Evolutionary conservation across 2,888 invertebrate species (phyloP).

Genomic region (Sepioteuthis lessoniana): DNA sequence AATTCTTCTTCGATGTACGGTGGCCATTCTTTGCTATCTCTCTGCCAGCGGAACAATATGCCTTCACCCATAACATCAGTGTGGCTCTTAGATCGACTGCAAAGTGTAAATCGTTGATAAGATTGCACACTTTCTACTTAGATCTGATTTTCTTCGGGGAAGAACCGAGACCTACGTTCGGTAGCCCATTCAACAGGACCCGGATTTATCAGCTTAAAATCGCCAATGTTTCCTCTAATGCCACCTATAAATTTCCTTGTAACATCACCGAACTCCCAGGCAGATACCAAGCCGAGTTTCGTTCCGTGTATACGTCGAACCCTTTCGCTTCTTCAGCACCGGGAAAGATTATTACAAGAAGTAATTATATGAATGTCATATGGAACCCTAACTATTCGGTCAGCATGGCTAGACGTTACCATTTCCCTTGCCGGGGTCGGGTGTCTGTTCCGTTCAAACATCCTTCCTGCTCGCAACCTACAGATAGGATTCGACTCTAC

Average conservation of each 20-base stretch:
- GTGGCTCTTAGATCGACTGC: constrained; percentile 61
- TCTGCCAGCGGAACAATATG: constrained; percentile 60
- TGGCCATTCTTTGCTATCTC: constrained; percentile 64
- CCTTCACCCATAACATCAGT: constrained; percentile 62
- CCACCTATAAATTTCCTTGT: constrained; percentile 59
- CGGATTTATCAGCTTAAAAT: constrained; percentile 52
- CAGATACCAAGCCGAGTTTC: constrained; percentile 63
- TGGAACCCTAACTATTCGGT: constrained; percentile 64
- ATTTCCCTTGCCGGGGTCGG: constrained; percentile 64
- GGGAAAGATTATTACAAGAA: constrained; percentile 49
- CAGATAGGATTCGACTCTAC: constrained; percentile 64
- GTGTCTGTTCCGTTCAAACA: constrained; percentile 61
- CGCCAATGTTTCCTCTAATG: constrained; percentile 48
- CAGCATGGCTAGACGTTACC: constrained; percentile 56
- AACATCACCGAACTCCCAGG: constrained; percentile 66
- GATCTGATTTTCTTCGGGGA: constrained; percentile 54
- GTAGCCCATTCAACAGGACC: constrained; percentile 52
- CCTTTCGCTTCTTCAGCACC: background rate
- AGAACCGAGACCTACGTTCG: constrained; percentile 39
- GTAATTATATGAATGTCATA: constrained; percentile 63
- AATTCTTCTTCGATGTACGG: constrained; percentile 58
- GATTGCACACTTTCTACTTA: constrained; percentile 59
- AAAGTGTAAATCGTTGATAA: constrained; percentile 61
- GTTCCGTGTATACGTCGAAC: constrained; percentile 56
- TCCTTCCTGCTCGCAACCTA: constrained; percentile 63